Conservation (phyloP, 2,888 invertebrate species). For the Tyria jacobaeae region DNA sequence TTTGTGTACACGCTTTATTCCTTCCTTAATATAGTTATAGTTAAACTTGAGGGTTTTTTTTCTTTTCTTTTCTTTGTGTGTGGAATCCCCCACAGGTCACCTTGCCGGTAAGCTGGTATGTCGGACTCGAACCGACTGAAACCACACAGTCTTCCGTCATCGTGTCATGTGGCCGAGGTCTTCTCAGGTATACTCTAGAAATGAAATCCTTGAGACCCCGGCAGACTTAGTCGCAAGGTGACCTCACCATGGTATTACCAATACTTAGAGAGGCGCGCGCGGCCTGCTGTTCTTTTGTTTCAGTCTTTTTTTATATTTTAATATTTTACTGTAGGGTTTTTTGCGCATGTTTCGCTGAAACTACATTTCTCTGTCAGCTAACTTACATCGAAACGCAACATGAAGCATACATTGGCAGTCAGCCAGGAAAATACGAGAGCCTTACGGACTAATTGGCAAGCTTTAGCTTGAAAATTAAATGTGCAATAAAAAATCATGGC, state of each 20-base stretch:
- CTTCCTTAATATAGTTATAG: constrained; percentile 15
- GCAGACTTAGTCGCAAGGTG: too few relatives aligned
- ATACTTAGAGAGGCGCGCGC: too few relatives aligned
- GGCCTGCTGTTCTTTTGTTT: background rate
- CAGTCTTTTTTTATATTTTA: background rate
- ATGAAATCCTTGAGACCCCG: too few relatives aligned
- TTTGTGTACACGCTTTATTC: constrained; percentile 21
- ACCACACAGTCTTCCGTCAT: too few relatives aligned
- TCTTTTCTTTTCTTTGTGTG: too few relatives aligned
- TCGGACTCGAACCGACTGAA: too few relatives aligned
- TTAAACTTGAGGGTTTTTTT: too few relatives aligned
- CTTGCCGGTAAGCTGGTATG: too few relatives aligned
- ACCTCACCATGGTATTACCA: too few relatives aligned
- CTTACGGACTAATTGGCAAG: constrained; percentile 58
- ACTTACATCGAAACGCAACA: constrained; percentile 29
- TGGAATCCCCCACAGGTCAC: too few relatives aligned
- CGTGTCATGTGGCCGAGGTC: too few relatives aligned
- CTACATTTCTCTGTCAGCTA: constrained; percentile 23
- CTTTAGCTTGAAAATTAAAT: constrained; percentile 58
- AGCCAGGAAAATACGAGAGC: constrained; percentile 52
- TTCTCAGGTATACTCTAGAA: too few relatives aligned
- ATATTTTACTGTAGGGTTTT: background rate
- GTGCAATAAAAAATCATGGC: constrained; percentile 53
- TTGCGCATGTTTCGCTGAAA: constrained; percentile 19
- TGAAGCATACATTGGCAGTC: constrained; percentile 46